Evolutionary conservation across 1,140 invertebrate species (phyloP).

Genomic region (Ptiloglossa arizonensis): DNA sequence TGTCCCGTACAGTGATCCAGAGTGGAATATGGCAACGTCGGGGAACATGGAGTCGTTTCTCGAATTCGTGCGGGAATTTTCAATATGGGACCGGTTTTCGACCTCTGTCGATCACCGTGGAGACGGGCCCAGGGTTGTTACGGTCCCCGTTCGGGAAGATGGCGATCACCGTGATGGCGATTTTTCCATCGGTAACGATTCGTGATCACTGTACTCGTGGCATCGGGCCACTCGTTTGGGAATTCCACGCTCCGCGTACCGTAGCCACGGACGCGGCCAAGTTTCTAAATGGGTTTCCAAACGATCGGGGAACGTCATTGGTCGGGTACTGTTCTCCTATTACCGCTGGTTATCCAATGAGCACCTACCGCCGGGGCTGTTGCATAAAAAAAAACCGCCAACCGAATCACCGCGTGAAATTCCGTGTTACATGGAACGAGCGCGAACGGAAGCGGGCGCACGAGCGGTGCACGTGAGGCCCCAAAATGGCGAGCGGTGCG

Average conservation of each 20-base stretch:
- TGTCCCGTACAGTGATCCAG: no score
- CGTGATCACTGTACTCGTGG: no score
- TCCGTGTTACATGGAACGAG: no score
- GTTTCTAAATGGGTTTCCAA: no score
- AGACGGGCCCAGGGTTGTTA: not conserved
- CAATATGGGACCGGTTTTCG: constrained; percentile 40
- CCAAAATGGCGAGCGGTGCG: constrained; percentile 50
- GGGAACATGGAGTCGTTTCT: constrained; percentile 30
- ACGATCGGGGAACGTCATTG: no score
- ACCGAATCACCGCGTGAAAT: not conserved
- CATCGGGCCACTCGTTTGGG: no score
- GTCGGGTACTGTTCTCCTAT: not conserved
- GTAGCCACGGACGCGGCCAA: no score
- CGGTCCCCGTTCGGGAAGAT: not conserved
- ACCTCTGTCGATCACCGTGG: not conserved
- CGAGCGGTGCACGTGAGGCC: constrained; percentile 16
- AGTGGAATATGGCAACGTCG: not conserved
- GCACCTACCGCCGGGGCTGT: not conserved
- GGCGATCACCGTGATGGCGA: not conserved
- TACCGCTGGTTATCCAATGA: not conserved
- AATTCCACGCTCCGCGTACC: no score
- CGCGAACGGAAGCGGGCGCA: no score
- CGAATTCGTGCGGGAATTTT: constrained; percentile 15
- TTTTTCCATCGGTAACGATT: not conserved
- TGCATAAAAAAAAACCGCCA: not conserved